Base-by-base conservation (phyloP, 2,797 vertebrate species). In the Antrozous pallidus region DNA sequence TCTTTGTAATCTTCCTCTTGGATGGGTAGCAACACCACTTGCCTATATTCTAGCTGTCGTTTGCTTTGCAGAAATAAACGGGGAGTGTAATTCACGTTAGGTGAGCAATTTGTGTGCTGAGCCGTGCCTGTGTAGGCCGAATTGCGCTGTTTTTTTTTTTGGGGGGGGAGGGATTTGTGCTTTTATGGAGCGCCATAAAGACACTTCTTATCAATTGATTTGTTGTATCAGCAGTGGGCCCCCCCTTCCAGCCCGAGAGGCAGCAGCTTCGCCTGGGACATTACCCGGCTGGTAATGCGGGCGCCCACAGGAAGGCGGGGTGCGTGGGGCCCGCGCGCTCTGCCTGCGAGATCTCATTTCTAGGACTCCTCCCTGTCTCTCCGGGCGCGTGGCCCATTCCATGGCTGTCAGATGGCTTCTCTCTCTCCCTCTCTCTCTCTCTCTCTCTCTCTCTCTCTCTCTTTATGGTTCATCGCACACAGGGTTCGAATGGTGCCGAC, bases 191-290 rank as follows among this genome's bases (percentile, higher is more conserved):
- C 86, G 95, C 97, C 94, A 22, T 33, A 95, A 81, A 22, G 81
- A 97, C 91, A 96, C 97, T 98, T 97, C 97, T 98, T 98, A 98
- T 97, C 96, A 97, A 97, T 94, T 98, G 97, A 98, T 98, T 98
- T 98, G 98, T 51, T 97, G 97, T 95, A 96, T 96, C 97, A 97
- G 95, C 90, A 97, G 90, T 0, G 17, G 97, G 96, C 90, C 77
- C 22, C 77, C 22, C 94, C 70, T 96, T 94, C 97, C 94, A 96
- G 93, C 92, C 36, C 51, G 73, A 97, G 95, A 85, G 13, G 6
- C 0, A 74, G 96, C 82, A 97, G 93, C 82, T 94, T 96, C 95
- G 94, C 58, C 31, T 54, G 95, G 93, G 96, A 91, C 93, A 97
- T 97, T 96, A 94, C 74, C 56, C 40, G 1, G 22, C 20, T 24